phyloP scores from a whole-genome alignment of 2,888 invertebrate species.

The Protodeltote pygarga region DNA sequence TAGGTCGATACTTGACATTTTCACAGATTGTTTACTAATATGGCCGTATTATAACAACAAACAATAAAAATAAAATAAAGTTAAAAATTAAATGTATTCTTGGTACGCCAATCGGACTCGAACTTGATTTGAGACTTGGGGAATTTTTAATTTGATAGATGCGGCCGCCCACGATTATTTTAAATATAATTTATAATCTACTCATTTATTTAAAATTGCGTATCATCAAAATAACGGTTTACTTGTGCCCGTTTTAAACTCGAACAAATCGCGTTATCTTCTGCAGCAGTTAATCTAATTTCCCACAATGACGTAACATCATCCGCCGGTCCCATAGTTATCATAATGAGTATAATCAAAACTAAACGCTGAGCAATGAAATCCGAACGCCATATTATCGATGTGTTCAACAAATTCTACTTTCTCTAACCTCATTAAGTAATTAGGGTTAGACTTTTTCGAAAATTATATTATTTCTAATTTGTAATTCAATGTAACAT shows the following conservation, averaged over 20 bases:
- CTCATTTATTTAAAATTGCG: conserved; percentile 4
- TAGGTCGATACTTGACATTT: too few relatives aligned
- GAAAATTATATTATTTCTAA: too few relatives aligned
- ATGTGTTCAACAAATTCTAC: conserved; percentile 47
- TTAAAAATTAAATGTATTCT: too few relatives aligned
- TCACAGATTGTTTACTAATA: too few relatives aligned
- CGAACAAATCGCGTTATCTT: conserved; percentile 31
- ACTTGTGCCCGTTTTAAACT: conserved; percentile 30
- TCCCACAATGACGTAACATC: conserved; percentile 41
- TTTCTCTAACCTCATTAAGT: conserved; percentile 54
- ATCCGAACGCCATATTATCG: conserved; percentile 35
- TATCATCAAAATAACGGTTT: conserved; percentile 38
- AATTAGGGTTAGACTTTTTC: conserved; percentile 6
- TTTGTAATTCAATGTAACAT: too few relatives aligned
- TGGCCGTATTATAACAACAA: too few relatives aligned
- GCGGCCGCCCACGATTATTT: too few relatives aligned
- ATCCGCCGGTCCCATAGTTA: conserved; percentile 53
- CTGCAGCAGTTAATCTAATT: conserved; percentile 53
- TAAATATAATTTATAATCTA: too few relatives aligned
- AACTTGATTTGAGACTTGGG: too few relatives aligned
- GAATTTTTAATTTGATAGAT: too few relatives aligned
- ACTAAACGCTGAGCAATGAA: conserved; percentile 49
- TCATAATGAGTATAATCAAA: conserved; percentile 64
- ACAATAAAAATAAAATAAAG: too few relatives aligned
- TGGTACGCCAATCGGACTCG: too few relatives aligned